phyloP scores from a whole-genome alignment of 2,797 vertebrate genomes.

The Scomberomorus guttatus region DNA sequence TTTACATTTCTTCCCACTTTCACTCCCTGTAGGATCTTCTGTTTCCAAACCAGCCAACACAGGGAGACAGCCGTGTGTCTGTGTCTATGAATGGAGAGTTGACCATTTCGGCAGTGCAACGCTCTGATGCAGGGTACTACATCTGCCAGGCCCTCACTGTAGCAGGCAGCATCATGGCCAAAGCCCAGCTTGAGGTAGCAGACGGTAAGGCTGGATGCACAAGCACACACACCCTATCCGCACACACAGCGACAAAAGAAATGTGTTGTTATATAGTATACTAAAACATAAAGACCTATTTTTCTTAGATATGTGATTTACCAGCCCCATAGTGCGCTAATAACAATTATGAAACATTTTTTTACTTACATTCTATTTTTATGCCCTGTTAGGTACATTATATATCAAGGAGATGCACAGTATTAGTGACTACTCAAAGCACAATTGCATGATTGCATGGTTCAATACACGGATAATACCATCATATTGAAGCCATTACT shows the following conservation, averaged over 20 bases:
- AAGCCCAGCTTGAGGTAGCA: conserved; percentile 96
- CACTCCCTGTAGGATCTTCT: conserved; percentile 89
- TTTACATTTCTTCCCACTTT: conserved; percentile 6
- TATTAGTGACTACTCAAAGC: conserved; percentile 19
- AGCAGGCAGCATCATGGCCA: conserved; percentile 96
- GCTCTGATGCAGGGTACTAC: conserved; percentile 94
- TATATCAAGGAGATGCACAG: conserved; percentile 31
- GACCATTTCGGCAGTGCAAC: conserved; percentile 92
- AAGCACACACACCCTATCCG: background rate
- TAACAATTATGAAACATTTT: conserved; percentile 15
- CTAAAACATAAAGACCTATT: background rate
- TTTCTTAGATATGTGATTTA: conserved; percentile 11
- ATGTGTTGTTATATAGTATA: conserved; percentile 4
- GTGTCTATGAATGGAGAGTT: conserved; percentile 93
- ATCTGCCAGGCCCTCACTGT: conserved; percentile 97
- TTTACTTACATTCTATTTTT: conserved; percentile 8
- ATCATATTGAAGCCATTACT: conserved; percentile 20
- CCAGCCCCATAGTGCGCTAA: background rate
- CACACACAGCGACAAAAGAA: conserved; percentile 4
- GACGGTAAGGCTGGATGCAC: conserved; percentile 88
- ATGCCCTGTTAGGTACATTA: conserved; percentile 11
- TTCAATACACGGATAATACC: conserved; percentile 37
- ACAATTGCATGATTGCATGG: conserved; percentile 21
- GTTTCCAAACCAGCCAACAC: conserved; percentile 94
- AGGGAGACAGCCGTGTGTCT: conserved; percentile 90